These are phyloP conservation scores for Hemichromis elongatus DNA, from an alignment of 2,113 vertebrate species.

Conservation along the genomic window DNA sequence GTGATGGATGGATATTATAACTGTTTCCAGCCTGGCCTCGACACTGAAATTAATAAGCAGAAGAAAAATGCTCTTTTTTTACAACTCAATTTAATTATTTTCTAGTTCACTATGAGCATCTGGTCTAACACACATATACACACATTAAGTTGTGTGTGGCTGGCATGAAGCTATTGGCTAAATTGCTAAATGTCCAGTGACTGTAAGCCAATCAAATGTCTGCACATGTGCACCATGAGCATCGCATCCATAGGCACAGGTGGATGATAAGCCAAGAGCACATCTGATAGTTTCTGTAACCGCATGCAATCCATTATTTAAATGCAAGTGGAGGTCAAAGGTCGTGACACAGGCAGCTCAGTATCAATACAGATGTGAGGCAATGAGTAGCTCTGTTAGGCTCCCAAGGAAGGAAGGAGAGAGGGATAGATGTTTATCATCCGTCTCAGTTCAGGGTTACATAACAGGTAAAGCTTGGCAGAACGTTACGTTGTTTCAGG, in stretches of 20 bases:
- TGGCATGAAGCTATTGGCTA: background rate
- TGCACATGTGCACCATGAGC: background rate
- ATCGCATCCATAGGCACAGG: background rate
- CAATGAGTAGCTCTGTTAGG: background rate
- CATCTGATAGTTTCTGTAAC: background rate
- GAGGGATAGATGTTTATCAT: background rate
- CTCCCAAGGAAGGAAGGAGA: background rate
- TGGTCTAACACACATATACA: background rate
- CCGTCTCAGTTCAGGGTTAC: background rate
- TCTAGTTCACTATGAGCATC: background rate
- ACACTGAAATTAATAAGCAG: background rate
- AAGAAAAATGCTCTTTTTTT: background rate
- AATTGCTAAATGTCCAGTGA: background rate
- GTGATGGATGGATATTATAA: background rate
- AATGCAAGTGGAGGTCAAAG: background rate
- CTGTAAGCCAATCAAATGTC: background rate
- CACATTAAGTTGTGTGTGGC: background rate
- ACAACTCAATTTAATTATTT: background rate
- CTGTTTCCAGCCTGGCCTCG: background rate
- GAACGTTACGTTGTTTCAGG: background rate
- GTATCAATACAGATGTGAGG: background rate
- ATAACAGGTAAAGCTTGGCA: background rate
- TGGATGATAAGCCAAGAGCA: background rate
- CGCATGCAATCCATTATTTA: background rate
- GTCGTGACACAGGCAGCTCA: background rate